Evolutionary conservation across 1,140 invertebrate species (phyloP), one percentile per base, ranked within the genome.

Genomic region (Vanessa atalanta): DNA sequence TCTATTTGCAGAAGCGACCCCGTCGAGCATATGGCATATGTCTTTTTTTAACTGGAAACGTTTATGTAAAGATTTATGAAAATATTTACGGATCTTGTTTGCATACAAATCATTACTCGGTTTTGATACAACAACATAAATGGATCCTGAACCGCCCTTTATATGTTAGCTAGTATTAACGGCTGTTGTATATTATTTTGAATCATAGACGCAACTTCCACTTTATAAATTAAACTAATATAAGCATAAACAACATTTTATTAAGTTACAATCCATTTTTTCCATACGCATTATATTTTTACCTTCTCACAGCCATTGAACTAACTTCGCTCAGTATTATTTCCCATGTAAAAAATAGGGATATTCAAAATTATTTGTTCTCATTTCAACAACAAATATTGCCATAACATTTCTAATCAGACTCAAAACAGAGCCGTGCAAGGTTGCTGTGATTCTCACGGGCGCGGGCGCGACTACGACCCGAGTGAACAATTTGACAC

Each of bases 401-500:
- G 61, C 76, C 72, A 80, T 77, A 77, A 76, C 79, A 77, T 73
- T 78, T 61, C 75, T 85, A 85, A 85, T 81, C 79, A 85, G 61
- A 82, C 76, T 78, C 75, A 76, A 81, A 80, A 86, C 78, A 83
- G 61, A 72, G 70, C 65, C 77, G 67, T 68, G 57, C 65, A 81
- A 79, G 72, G 63, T 67, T 47, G 75, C 81, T 65, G 80, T 75
- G 82, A 84, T 90, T 92, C 88, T 86, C 90, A 90, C 88, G 88
- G 37, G 83, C 74, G 79, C 48, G 20, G 78, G 80, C 83, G 79
- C 84, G 57, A 72, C 80, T 81, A 82, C 83, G 80, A 83, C 65
- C 82, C 73, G 79, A 87, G 89, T 90, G 89, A 92, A 92, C 87
- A 89, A 86, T 92, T 91, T 92, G 89, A 91, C 89, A 92, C 90